A percentile compares a stretch with the other conserved stretches of the same genome.
These are phyloP conservation scores for Pterostichus niger DNA, from an alignment of 2,888 invertebrate genomes.

Conservation along the genomic window DNA sequence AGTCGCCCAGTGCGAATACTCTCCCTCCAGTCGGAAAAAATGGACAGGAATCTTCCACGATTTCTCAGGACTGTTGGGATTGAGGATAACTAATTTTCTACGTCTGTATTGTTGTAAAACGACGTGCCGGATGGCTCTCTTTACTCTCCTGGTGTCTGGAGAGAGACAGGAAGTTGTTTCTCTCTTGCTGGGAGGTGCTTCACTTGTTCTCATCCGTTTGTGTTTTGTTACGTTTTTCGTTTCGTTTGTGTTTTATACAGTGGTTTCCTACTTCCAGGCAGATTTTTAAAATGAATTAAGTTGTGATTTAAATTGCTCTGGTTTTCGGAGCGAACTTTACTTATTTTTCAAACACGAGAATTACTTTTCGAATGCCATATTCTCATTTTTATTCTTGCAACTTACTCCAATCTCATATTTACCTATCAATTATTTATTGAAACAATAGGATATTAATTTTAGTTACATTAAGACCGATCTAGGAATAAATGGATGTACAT, in stretches of 20 bases:
- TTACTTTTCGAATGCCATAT: no score
- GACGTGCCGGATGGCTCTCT: slow-evolving; percentile 62
- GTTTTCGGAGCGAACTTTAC: slow-evolving; percentile 26
- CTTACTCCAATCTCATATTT: no score
- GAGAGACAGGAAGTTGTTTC: not conserved
- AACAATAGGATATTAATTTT: no score
- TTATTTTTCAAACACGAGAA: no score
- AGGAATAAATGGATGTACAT: no score
- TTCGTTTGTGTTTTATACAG: slow-evolving; percentile 52
- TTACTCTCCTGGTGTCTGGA: slow-evolving; percentile 12
- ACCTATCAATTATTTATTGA: no score
- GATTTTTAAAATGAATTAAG: slow-evolving; percentile 64
- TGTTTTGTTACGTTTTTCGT: slow-evolving; percentile 41
- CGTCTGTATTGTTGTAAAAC: slow-evolving; percentile 68
- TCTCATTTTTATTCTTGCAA: no score
- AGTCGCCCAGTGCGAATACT: not conserved
- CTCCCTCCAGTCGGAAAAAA: not conserved
- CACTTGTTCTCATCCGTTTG: slow-evolving; percentile 17
- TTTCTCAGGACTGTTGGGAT: slow-evolving; percentile 62
- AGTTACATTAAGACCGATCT: no score
- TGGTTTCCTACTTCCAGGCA: slow-evolving; percentile 49
- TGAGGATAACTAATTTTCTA: slow-evolving; percentile 70
- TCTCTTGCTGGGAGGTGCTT: not conserved
- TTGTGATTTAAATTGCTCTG: slow-evolving; percentile 61
- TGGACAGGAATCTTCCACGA: not conserved